A percentile compares a stretch with the other conserved stretches of the same genome.
These are phyloP conservation scores for Hirtodrosophila trivittata DNA, from an alignment of 2,888 invertebrate species.

Conservation along the genomic window DNA sequence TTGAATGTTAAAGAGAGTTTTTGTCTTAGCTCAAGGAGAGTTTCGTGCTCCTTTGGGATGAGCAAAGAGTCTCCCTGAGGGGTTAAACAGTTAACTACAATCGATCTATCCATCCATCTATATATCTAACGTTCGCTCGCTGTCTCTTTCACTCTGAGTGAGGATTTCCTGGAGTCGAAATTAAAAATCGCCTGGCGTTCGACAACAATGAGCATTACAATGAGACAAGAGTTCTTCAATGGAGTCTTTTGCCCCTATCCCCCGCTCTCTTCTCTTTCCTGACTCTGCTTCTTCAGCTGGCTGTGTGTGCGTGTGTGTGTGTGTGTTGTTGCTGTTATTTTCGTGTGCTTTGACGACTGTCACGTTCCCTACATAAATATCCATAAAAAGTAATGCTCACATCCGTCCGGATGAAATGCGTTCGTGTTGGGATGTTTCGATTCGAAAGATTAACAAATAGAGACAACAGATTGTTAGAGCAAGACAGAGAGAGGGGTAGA, in stretches of 20 bases:
- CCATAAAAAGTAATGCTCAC: slow-evolving; percentile 80
- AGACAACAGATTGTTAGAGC: not conserved
- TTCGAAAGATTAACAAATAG: slow-evolving; percentile 40
- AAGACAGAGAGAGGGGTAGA: not conserved
- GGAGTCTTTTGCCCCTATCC: slow-evolving; percentile 21
- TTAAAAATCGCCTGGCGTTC: slow-evolving; percentile 58
- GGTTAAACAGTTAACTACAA: too few species aligned
- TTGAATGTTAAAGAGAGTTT: too few species aligned
- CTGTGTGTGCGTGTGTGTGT: slow-evolving; percentile 6
- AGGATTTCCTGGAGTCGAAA: slow-evolving; percentile 55
- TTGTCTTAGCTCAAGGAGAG: too few species aligned
- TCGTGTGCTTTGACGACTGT: slow-evolving; percentile 55
- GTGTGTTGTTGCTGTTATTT: slow-evolving; percentile 11
- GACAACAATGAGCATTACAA: slow-evolving; percentile 9
- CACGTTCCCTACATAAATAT: slow-evolving; percentile 78
- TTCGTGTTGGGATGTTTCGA: slow-evolving; percentile 57
- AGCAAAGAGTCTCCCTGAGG: too few species aligned
- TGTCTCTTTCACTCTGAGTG: slow-evolving; percentile 4
- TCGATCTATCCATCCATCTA: too few species aligned
- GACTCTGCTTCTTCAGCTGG: slow-evolving; percentile 19
- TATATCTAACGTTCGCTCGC: not conserved
- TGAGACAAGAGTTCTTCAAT: slow-evolving; percentile 33
- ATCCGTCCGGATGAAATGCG: slow-evolving; percentile 75
- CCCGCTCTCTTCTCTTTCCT: slow-evolving; percentile 4
- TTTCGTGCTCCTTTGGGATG: too few species aligned